These are phyloP conservation scores for Clarias platycephalus DNA, from an alignment of 2,797 vertebrate genomes.

Conservation along the genomic window DNA sequence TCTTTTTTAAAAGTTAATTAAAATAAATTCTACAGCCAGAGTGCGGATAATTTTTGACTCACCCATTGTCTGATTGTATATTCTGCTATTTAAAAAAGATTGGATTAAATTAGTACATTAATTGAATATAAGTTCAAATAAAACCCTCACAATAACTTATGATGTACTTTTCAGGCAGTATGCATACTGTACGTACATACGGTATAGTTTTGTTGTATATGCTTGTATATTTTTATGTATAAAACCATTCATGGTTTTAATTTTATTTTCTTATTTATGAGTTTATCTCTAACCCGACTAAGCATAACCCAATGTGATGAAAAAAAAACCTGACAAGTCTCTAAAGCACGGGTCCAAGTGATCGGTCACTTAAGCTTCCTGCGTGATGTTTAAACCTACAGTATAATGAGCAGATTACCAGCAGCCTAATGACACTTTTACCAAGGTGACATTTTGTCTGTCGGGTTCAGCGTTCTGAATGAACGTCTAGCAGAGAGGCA, in stretches of 20 bases:
- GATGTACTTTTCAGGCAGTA: neutral
- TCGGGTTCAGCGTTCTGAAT: neutral
- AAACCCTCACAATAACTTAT: neutral
- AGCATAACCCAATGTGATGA: neutral
- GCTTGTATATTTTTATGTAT: too few relatives aligned
- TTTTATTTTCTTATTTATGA: neutral
- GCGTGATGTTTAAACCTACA: neutral
- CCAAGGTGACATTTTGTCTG: neutral
- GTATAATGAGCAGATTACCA: neutral
- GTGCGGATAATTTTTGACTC: too few relatives aligned
- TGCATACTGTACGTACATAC: neutral
- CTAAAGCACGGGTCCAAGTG: neutral
- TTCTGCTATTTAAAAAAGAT: neutral
- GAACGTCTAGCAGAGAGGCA: conserved; percentile 4
- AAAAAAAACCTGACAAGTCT: neutral
- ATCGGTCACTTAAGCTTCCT: neutral
- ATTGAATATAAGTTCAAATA: neutral
- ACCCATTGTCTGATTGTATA: too few relatives aligned
- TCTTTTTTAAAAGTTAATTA: too few relatives aligned
- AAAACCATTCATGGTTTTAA: neutral
- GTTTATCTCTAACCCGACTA: neutral
- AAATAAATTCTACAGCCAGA: too few relatives aligned
- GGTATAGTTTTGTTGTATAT: neutral
- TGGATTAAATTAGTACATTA: neutral
- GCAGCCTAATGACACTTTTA: neutral